A percentile compares a stretch with the other conserved stretches of the same genome.
phyloP scores from a whole-genome alignment of 2,113 vertebrate species.

The Oncorhynchus gorbuscha region DNA sequence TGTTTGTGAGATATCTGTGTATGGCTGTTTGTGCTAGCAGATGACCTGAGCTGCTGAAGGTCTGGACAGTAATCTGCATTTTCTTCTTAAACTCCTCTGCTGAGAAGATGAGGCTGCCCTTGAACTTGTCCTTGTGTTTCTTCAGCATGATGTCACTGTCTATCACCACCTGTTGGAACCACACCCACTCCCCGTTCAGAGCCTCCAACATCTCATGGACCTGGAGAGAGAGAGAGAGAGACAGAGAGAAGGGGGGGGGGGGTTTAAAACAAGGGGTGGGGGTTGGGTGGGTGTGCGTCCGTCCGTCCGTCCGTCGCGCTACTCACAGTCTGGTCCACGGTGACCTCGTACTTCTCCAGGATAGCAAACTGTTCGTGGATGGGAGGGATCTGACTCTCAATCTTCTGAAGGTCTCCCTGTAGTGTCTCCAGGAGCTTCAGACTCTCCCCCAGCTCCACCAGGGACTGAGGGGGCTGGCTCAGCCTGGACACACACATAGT shows the following conservation, averaged over 20 bases:
- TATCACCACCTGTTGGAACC: conserved; percentile 80
- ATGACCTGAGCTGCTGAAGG: conserved; percentile 77
- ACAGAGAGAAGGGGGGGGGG: not conserved
- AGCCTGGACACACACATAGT: conserved; percentile 67
- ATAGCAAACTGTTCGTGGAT: conserved; percentile 87
- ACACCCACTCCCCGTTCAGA: conserved; percentile 75
- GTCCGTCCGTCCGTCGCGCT: not conserved
- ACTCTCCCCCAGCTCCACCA: conserved; percentile 76
- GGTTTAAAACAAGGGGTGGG: not conserved
- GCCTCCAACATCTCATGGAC: conserved; percentile 72
- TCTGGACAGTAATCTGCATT: conserved; percentile 67
- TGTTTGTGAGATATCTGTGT: not conserved
- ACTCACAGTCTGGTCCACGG: conserved; percentile 74
- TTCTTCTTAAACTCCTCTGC: conserved; percentile 84
- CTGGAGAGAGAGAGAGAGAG: conserved; percentile 57
- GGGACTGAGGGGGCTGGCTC: conserved; percentile 72
- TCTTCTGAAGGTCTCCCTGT: conserved; percentile 69
- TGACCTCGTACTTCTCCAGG: conserved; percentile 84
- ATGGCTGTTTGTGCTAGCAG: not conserved
- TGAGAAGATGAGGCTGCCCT: conserved; percentile 71
- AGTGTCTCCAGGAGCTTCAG: conserved; percentile 77
- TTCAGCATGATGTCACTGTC: conserved; percentile 79
- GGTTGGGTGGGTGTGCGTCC: not conserved
- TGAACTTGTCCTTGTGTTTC: conserved; percentile 82
- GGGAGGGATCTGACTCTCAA: conserved; percentile 77